Evolutionary conservation across 2,113 vertebrate genomes (phyloP).

Genomic region (Coreoperca whiteheadi): DNA sequence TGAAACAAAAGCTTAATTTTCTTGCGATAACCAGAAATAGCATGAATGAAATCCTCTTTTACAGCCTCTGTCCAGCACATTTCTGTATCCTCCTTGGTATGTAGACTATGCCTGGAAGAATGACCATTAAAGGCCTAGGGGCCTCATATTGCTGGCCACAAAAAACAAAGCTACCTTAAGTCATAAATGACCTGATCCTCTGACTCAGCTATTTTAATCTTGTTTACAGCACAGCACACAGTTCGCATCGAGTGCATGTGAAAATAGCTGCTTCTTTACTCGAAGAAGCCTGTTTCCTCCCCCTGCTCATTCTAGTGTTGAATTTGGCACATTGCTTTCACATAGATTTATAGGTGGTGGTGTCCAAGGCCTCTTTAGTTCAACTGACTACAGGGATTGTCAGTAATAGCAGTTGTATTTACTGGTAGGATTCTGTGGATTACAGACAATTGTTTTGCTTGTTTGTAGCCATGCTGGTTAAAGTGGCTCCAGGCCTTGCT

Average conservation of each 20-base stretch:
- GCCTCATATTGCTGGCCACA: conserved; percentile 23
- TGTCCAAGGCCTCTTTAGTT: conserved; percentile 59
- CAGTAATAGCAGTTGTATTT: conserved; percentile 60
- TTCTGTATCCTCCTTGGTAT: conserved; percentile 71
- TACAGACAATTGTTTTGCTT: conserved; percentile 67
- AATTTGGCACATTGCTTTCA: conserved; percentile 65
- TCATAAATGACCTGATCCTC: conserved; percentile 61
- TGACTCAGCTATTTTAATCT: conserved; percentile 72
- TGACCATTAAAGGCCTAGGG: conserved; percentile 21
- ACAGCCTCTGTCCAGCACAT: conserved; percentile 26
- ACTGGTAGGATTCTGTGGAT: conserved; percentile 61
- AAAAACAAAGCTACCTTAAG: conserved; percentile 63
- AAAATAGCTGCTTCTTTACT: conserved; percentile 41
- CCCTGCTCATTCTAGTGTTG: conserved; percentile 50
- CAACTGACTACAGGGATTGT: conserved; percentile 41
- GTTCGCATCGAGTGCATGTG: conserved; percentile 30
- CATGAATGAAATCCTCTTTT: conserved; percentile 60
- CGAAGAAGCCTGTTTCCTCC: conserved; percentile 1
- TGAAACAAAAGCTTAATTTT: conserved; percentile 31
- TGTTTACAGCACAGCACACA: conserved; percentile 49
- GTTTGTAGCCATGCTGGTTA: conserved; percentile 30
- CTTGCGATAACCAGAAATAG: conserved; percentile 16
- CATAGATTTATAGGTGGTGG: conserved; percentile 55
- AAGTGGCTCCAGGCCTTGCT: conserved; percentile 28
- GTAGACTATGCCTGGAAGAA: conserved; percentile 60